A percentile compares a stretch with the other conserved stretches of the same genome.
phyloP scores from a whole-genome alignment of 2,113 vertebrate species.

The Spilogale gracilis region DNA sequence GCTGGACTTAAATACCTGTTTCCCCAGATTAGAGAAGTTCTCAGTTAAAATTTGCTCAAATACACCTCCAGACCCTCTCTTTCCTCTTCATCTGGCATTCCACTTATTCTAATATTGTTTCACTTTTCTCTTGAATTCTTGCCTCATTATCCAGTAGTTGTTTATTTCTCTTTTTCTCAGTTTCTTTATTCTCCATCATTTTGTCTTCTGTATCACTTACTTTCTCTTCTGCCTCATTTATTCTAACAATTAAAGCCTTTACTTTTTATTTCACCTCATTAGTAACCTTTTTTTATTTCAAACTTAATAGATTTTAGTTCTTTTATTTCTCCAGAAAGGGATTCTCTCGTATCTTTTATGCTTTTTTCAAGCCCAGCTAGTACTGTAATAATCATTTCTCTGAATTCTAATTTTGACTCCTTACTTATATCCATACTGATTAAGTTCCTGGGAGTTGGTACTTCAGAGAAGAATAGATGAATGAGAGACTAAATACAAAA shows the following conservation, averaged over 20 bases:
- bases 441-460: background rate
- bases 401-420: background rate
- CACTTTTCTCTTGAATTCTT: background rate
- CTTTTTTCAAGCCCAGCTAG: background rate
- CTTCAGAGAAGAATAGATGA: background rate
- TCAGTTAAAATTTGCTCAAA: background rate
- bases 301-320: background rate
- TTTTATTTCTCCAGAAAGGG: background rate
- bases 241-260: background rate
- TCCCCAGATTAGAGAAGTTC: background rate
- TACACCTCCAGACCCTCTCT: background rate
- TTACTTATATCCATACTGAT: background rate
- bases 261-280: background rate
- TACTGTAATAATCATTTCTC: background rate
- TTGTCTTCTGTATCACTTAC: background rate
- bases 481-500: background rate
- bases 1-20: background rate
- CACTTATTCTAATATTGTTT: background rate
- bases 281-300: background rate
- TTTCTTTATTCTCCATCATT: background rate
- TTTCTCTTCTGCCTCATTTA: background rate
- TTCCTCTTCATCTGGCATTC: background rate
- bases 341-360: background rate
- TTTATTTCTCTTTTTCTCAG: background rate
- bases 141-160: background rate